phyloP scores from a whole-genome alignment of 1,140 invertebrate genomes.

The Megathymus violae region DNA sequence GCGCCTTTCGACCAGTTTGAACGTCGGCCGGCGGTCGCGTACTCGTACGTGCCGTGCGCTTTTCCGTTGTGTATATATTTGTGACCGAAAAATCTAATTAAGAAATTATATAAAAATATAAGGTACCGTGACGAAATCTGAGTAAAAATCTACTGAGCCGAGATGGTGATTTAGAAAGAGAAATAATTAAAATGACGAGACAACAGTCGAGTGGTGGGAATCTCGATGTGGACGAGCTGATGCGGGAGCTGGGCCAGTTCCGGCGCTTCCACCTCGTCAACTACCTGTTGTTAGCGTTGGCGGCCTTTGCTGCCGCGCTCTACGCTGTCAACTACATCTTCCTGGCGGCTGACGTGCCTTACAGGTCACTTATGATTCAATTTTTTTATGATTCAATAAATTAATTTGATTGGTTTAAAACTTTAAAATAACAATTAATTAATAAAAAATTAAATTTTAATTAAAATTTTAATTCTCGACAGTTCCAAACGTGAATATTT shows the following conservation, averaged over 20 bases:
- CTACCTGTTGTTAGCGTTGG: slow-evolving; percentile 55
- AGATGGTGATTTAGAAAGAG: slow-evolving; percentile 4
- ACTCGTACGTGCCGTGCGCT: not conserved
- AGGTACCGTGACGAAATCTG: not conserved
- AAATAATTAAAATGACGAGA: slow-evolving; percentile 14
- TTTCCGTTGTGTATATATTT: not conserved
- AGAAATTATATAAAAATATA: not conserved
- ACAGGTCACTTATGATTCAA: no score
- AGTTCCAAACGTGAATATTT: no score
- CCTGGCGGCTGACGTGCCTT: slow-evolving; percentile 60
- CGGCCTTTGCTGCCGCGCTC: slow-evolving; percentile 49
- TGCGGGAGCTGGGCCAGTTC: slow-evolving; percentile 67
- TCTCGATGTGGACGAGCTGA: slow-evolving; percentile 58
- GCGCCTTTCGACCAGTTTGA: no score
- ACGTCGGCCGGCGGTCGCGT: no score
- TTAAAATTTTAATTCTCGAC: no score
- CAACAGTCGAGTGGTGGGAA: not conserved
- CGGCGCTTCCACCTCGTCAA: slow-evolving; percentile 57
- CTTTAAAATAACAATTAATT: no score
- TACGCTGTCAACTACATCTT: slow-evolving; percentile 72
- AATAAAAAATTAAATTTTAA: no score
- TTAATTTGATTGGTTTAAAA: no score
- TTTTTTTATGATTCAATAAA: no score
- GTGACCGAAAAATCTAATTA: not conserved
- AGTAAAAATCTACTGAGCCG: not conserved